Evolutionary conservation across 1,140 invertebrate species (phyloP).

Genomic region (Coelopa frigida): DNA sequence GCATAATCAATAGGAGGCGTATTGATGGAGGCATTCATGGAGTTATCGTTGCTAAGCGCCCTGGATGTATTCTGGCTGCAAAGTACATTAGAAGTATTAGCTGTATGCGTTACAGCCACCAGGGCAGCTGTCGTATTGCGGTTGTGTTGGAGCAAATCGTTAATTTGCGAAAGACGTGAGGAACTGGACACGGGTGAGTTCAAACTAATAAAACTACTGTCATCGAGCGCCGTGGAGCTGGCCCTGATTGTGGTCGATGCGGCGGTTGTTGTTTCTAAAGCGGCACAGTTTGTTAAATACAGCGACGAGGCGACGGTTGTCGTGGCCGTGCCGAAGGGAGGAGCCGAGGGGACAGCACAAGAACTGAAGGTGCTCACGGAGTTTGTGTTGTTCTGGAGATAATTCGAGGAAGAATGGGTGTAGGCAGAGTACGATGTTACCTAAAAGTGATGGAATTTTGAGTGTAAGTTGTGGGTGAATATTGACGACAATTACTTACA

Average conservation of each 20-base stretch:
- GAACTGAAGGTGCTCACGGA: slow-evolving; percentile 26
- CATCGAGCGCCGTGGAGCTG: slow-evolving; percentile 3
- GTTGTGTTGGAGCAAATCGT: slow-evolving; percentile 40
- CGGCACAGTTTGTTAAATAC: slow-evolving; percentile 11
- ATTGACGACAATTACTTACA: too few relatives aligned
- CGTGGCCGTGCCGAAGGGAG: slow-evolving; percentile 34
- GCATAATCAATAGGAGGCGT: slow-evolving; percentile 35
- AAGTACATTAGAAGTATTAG: not conserved
- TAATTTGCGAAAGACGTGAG: slow-evolving; percentile 39
- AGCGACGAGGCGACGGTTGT: slow-evolving; percentile 29
- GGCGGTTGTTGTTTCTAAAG: slow-evolving; percentile 12
- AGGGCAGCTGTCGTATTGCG: slow-evolving; percentile 36
- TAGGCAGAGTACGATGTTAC: slow-evolving; percentile 11
- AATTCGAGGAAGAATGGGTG: slow-evolving; percentile 1
- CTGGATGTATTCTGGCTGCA: not conserved
- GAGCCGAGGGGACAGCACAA: slow-evolving; percentile 36
- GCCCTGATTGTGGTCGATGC: not conserved
- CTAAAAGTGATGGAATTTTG: too few relatives aligned
- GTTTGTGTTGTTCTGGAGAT: slow-evolving; percentile 17
- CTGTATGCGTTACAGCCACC: slow-evolving; percentile 27
- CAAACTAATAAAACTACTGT: slow-evolving; percentile 32
- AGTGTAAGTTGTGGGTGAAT: too few relatives aligned
- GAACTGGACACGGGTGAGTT: slow-evolving; percentile 32
- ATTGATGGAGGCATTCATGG: slow-evolving; percentile 26
- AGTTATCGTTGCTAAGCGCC: slow-evolving; percentile 1